A percentile compares a stretch with the other conserved stretches of the same genome.
Evolutionary conservation across 2,888 invertebrate species (phyloP).

Genomic region (Synanthedon myopaeformis): DNA sequence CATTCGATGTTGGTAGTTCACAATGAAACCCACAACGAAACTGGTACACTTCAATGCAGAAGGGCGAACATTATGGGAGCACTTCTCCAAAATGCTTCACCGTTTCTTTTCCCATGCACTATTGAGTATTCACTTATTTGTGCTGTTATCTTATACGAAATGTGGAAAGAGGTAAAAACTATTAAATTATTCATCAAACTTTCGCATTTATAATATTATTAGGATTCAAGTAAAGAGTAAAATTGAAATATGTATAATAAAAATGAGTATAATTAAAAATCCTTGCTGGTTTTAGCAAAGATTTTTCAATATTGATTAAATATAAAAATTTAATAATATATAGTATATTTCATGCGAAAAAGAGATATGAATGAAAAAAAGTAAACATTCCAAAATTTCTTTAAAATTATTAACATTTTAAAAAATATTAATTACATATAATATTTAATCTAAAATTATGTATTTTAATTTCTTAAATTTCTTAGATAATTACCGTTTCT

Average conservation of each 20-base stretch:
- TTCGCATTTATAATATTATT: no score
- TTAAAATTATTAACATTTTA: neutral
- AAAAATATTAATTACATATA: neutral
- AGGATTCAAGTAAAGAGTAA: no score
- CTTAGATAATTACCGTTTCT: no score
- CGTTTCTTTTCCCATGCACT: slow-evolving; percentile 89
- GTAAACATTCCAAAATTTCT: neutral
- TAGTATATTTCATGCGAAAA: no score
- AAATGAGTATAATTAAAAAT: no score
- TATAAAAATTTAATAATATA: no score
- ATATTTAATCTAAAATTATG: neutral
- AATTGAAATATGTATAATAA: no score
- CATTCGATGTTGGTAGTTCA: slow-evolving; percentile 36
- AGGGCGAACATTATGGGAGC: slow-evolving; percentile 78
- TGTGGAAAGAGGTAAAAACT: slow-evolving; percentile 84
- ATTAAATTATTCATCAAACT: neutral
- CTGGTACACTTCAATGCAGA: slow-evolving; percentile 52
- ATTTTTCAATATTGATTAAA: no score
- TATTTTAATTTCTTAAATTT: no score
- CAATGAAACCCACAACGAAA: slow-evolving; percentile 16
- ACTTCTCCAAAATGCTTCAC: slow-evolving; percentile 76
- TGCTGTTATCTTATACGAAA: slow-evolving; percentile 88
- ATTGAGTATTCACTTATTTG: slow-evolving; percentile 93
- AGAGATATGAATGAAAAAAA: no score
- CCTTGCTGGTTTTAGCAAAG: no score